Evolutionary conservation across 2,888 invertebrate genomes (phyloP), one percentile per base, ranked within the genome.

Genomic region (Peribatodes rhomboidaria): DNA sequence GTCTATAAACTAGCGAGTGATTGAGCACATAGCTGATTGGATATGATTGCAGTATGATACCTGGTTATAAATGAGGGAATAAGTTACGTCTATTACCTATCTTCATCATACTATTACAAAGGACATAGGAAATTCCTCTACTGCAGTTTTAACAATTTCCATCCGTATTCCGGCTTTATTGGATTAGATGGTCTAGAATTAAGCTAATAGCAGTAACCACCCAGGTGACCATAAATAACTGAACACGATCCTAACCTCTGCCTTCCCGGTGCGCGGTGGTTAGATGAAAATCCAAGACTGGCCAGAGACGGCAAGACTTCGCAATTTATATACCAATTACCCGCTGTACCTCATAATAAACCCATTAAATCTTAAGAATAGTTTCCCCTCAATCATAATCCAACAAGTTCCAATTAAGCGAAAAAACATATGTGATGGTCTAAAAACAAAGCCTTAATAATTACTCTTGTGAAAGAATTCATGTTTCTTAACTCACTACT

Each of bases 221-320:
- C 39, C 42, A 35, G 41, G 44, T 35, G 61, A 49, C 58, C 56
- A 58, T 70, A 69, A 70, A 67, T 71, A 64, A 65, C 60, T 47
- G 52, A 60, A 56, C 71, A 73, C 70, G 71, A 67, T 67, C 46
- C 61, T 70, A 68, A 71, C 71, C 73, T 70, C 60, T 68, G 68
- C 62, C 70, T 56, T 61, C 55, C 54, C 49, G 27, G 63, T 37
- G 20, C 55, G 50, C 49, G 27, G 61, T 37, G 33, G 41, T 54
- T 53, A 35, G 46, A 47, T 39, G 59, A 60, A 66, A 56, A 60
- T 27, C 39, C 47, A 20, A 57, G 41, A 47, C 57, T 22, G 3
- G 33, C 39, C 39, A 11, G 49, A 16, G 49, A 42, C 49, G 35
- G 13, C 44, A 22, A 44, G 39, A 35, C 49, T 39, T 39, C 33